phyloP scores from a whole-genome alignment of 2,888 invertebrate species.

The Busseola fusca region DNA sequence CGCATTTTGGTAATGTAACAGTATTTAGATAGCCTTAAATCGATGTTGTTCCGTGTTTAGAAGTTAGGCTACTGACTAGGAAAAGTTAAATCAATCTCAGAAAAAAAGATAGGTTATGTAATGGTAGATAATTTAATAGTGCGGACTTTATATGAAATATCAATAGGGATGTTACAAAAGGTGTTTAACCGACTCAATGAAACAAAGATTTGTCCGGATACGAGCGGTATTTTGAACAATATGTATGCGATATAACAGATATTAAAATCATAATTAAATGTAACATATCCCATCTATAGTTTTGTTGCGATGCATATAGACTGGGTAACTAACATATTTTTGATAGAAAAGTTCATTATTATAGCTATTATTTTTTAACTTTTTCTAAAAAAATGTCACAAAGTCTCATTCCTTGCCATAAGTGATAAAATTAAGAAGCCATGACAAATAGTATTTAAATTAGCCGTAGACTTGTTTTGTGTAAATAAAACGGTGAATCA shows the following conservation, averaged over 20 bases:
- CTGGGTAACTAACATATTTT: constrained; percentile 44
- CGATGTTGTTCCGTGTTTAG: constrained; percentile 35
- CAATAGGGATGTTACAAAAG: constrained; percentile 2
- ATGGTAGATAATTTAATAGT: neutral
- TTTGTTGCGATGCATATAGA: constrained; percentile 27
- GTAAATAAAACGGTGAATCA: constrained; percentile 29
- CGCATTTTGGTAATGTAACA: constrained; percentile 42
- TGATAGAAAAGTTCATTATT: constrained; percentile 44
- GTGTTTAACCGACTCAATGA: neutral
- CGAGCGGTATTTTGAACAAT: neutral
- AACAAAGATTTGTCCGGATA: neutral
- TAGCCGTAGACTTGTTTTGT: constrained; percentile 43
- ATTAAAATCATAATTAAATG: constrained; percentile 2
- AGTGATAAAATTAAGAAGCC: constrained; percentile 51
- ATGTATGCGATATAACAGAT: constrained; percentile 8
- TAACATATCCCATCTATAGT: constrained; percentile 24
- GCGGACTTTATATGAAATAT: constrained; percentile 8
- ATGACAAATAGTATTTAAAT: constrained; percentile 51
- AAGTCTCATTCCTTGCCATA: constrained; percentile 67
- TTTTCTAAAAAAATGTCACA: constrained; percentile 31
- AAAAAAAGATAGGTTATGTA: constrained; percentile 4
- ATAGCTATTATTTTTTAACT: constrained; percentile 19
- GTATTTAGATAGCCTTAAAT: constrained; percentile 43
- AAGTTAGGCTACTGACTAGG: constrained; percentile 7
- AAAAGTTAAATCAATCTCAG: neutral